Percentiles rank a stretch among this genome's conserved stretches.
Conservation (phyloP, 1,140 invertebrate species). For the Aplysia californica region DNA sequence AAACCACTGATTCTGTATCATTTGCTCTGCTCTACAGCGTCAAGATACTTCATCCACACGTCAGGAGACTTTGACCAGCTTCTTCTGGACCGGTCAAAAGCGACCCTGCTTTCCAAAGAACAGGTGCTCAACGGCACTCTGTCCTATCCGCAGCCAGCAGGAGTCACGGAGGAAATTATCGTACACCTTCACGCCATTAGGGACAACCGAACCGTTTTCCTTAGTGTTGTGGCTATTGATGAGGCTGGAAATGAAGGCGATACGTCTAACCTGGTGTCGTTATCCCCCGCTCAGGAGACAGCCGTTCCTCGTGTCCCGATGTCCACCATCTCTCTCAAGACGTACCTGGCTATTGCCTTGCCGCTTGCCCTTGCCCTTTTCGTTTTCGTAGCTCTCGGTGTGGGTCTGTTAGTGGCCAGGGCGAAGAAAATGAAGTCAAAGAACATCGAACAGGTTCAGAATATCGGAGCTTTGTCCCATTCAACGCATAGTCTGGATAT, state of each 20-base stretch:
- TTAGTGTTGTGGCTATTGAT: constrained; percentile 31
- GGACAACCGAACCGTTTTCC: constrained; percentile 28
- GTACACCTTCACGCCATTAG: neutral
- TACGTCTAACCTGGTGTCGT: constrained; percentile 34
- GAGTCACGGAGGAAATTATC: constrained; percentile 16
- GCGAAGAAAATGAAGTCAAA: constrained; percentile 8
- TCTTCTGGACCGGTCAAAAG: neutral
- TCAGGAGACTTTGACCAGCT: constrained; percentile 27
- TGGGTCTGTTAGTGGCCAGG: constrained; percentile 5
- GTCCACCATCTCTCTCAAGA: neutral
- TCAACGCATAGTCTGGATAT: neutral
- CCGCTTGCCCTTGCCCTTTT: constrained; percentile 12
- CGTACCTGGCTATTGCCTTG: constrained; percentile 26
- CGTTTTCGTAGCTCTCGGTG: constrained; percentile 18
- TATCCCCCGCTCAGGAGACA: constrained; percentile 26
- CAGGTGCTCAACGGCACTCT: neutral
- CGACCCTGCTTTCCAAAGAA: neutral
- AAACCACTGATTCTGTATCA: neutral
- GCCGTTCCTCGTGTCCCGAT: constrained; percentile 17
- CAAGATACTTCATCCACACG: constrained; percentile 26
- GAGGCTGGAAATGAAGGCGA: constrained; percentile 29
- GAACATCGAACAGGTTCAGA: neutral
- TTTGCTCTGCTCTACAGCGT: constrained; percentile 24
- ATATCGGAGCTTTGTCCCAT: neutral
- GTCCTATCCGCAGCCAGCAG: neutral